Percentiles rank a stretch among this genome's conserved stretches.
Conservation (phyloP, 2,113 vertebrate species). For the Entosphenus tridentatus region DNA sequence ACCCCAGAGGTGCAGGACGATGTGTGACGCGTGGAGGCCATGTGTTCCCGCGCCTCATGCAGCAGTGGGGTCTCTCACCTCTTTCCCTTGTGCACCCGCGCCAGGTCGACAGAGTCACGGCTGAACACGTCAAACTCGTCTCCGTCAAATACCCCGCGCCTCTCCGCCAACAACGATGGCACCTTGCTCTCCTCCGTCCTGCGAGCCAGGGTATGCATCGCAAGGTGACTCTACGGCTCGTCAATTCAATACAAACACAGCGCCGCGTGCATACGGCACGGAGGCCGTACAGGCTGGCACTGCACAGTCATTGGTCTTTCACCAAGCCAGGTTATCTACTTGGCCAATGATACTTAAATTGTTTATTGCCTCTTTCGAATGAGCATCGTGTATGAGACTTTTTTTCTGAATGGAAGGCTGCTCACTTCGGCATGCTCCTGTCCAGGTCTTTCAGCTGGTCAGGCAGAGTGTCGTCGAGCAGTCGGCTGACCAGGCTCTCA, state of each 20-base stretch:
- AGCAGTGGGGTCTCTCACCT: conserved; percentile 28
- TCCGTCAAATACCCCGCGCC: conserved; percentile 56
- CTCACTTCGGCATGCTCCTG: conserved; percentile 42
- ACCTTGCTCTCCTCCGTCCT: conserved; percentile 37
- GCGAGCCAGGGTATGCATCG: not conserved
- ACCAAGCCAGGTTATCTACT: not conserved
- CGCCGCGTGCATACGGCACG: too few species aligned
- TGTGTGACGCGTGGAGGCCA: too few species aligned
- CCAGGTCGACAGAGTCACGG: conserved; percentile 55
- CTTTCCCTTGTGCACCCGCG: conserved; percentile 62
- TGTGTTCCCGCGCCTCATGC: not conserved
- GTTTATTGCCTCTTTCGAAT: not conserved
- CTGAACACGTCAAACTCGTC: conserved; percentile 89
- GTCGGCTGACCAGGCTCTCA: conserved; percentile 75
- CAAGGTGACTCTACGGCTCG: too few species aligned
- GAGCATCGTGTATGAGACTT: not conserved
- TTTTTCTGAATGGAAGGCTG: not conserved
- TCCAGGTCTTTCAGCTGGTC: conserved; percentile 40
- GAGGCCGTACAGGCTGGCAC: too few species aligned
- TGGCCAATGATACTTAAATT: not conserved
- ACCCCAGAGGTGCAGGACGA: too few species aligned
- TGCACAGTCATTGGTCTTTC: too few species aligned
- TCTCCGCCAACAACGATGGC: conserved; percentile 27
- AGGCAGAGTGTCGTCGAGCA: conserved; percentile 52
- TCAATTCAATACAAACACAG: too few species aligned